Evolutionary conservation across 2,113 vertebrate genomes (phyloP).

Genomic region (Willisornis vidua): DNA sequence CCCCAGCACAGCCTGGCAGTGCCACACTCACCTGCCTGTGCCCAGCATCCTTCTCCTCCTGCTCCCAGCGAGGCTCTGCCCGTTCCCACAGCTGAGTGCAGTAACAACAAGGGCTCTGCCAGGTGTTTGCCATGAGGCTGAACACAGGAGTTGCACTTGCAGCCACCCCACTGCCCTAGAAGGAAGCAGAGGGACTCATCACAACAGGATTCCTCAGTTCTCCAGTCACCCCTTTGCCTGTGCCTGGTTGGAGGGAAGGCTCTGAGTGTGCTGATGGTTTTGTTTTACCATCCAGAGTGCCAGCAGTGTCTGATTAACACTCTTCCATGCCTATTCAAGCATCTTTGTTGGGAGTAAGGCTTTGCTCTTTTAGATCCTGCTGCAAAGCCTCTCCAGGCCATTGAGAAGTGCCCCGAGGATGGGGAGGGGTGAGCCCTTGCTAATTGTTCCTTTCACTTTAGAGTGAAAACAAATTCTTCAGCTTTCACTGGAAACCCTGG

Average conservation of each 20-base stretch:
- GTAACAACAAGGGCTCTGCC: background rate
- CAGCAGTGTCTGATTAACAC: background rate
- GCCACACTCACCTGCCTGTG: background rate
- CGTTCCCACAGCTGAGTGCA: background rate
- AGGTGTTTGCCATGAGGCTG: background rate
- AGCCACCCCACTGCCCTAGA: background rate
- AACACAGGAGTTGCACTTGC: background rate
- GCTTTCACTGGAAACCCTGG: conserved; percentile 5
- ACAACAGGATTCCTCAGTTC: background rate
- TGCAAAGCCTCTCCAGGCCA: conserved; percentile 38
- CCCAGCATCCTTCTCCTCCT: background rate
- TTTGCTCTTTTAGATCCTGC: conserved; percentile 48
- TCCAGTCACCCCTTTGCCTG: background rate
- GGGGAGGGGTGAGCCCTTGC: background rate
- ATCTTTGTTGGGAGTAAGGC: background rate
- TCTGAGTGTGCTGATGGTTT: background rate
- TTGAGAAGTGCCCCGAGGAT: conserved; percentile 16
- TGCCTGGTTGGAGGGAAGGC: background rate
- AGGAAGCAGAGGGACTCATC: background rate
- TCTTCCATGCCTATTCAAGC: conserved; percentile 12
- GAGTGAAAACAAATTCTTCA: conserved; percentile 40
- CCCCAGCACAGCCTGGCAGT: too few species aligned
- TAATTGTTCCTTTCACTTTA: conserved; percentile 35
- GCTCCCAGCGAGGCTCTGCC: background rate
- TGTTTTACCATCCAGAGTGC: background rate